Evolutionary conservation across 2,888 invertebrate species (phyloP), one percentile per base, ranked within the genome.

Genomic region (Flexamia atlantica): DNA sequence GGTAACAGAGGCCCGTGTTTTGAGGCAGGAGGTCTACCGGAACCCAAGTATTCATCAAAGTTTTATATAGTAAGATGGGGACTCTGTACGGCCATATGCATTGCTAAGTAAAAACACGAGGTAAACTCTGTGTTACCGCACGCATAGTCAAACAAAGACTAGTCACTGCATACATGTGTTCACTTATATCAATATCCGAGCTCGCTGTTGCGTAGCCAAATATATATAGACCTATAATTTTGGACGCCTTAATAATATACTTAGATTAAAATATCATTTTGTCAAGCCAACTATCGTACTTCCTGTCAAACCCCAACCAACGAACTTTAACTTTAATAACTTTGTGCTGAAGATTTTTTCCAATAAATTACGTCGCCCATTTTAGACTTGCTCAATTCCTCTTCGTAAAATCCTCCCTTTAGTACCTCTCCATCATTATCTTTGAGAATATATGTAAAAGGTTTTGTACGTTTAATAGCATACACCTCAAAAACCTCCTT

Each of bases 241-340:
- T 9, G 36, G 36, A 4, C 36, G 5, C 9, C 36, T 4, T 9
- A 9, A 4, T 9, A 9, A 9, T 4, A 14, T 46, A 3, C 17
- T 46, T 46, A 46, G 2, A 46, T 17, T 46, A 46, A 46, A 46
- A 83, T 23, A 50, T 84, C 53, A 32, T 50, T 72, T 72, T 81
- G 30, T 70, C n/a, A 17, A 84, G 46, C 84, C 84, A 84, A 17
- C 80, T 68, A 40, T 81, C 84, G 36, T 72, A 23, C n/a, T 10
- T 57, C 32, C 64, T 72, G 40, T 81, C 72, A 84, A 53, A 81
- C 2, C 84, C 81, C 32, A 57, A 9, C 81, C 84, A 84, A 9
- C 84, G 5, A 40, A 84, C 84, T 46, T 80, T 28, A 42, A 84
- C 25, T 5, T 70, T 50, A 32, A 81, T 60, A 0, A 57, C 81